phyloP scores from a whole-genome alignment of 2,797 vertebrate genomes.

The Cynopterus sphinx region DNA sequence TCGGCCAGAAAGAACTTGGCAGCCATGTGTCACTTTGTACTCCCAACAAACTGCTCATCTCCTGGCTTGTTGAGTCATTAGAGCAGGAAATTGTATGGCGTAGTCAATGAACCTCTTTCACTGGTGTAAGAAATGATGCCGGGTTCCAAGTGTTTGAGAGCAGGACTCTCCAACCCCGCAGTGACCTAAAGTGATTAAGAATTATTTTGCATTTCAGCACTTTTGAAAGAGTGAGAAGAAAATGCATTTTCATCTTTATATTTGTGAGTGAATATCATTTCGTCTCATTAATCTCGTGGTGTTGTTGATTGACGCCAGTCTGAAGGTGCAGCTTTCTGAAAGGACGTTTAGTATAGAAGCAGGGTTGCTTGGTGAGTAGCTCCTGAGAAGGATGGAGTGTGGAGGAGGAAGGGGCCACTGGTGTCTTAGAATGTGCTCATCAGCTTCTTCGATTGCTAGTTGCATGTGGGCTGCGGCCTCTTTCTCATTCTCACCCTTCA shows the following conservation, averaged over 20 bases:
- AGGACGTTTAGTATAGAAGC: background rate
- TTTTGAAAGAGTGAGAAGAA: background rate
- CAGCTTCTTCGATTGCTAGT: background rate
- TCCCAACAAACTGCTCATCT: constrained; percentile 62
- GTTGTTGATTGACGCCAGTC: background rate
- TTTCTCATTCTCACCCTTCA: background rate
- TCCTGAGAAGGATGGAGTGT: fast-evolving
- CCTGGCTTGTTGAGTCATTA: background rate
- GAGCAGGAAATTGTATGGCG: constrained; percentile 39
- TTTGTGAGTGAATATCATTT: background rate
- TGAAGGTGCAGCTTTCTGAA: background rate
- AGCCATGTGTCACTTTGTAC: constrained; percentile 70
- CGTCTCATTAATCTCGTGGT: background rate
- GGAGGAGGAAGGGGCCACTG: background rate
- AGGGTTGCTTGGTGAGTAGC: background rate
- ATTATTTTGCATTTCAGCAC: background rate
- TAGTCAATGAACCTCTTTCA: background rate
- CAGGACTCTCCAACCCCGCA: background rate
- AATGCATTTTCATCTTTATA: background rate
- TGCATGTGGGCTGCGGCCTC: background rate
- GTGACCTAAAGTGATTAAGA: background rate
- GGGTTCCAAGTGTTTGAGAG: background rate
- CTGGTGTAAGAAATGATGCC: background rate
- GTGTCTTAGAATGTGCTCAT: background rate
- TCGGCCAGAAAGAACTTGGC: constrained; percentile 54